Evolutionary conservation across 2,888 invertebrate species (phyloP).

Genomic region (Spodoptera littoralis): DNA sequence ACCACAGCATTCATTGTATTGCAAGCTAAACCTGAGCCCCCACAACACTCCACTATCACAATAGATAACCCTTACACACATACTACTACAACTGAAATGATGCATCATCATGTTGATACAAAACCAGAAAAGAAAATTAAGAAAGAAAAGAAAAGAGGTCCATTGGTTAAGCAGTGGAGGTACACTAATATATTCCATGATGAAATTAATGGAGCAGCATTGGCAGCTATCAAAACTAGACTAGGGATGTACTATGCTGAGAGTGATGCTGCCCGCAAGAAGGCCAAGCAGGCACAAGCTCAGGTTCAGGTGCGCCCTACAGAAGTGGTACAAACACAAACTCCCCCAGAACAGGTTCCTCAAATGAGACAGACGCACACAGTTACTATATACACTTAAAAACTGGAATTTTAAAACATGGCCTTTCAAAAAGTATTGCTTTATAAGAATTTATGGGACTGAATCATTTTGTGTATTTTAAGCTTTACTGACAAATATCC

Average conservation of each 20-base stretch:
- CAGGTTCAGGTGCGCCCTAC: constrained; percentile 60
- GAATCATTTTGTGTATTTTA: no score
- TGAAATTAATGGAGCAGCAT: constrained; percentile 86
- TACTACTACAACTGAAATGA: constrained; percentile 58
- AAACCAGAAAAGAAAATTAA: constrained; percentile 76
- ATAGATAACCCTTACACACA: constrained; percentile 73
- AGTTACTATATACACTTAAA: constrained; percentile 78
- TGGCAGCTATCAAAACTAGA: constrained; percentile 87
- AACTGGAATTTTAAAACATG: constrained; percentile 3
- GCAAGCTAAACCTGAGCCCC: constrained; percentile 81
- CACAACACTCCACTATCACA: constrained; percentile 72
- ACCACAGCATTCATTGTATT: constrained; percentile 82
- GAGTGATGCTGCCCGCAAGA: constrained; percentile 85
- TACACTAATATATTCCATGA: constrained; percentile 89
- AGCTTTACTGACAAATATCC: no score
- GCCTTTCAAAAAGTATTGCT: no score
- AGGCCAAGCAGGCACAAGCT: constrained; percentile 72
- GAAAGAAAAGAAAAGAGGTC: constrained; percentile 82
- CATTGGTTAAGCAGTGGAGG: constrained; percentile 88
- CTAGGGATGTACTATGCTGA: constrained; percentile 87
- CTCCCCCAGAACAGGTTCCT: constrained; percentile 71
- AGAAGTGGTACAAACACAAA: constrained; percentile 75
- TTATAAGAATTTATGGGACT: no score
- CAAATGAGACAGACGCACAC: constrained; percentile 81
- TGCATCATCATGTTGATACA: constrained; percentile 58